Base-by-base conservation (phyloP, 2,888 invertebrate genomes). In the Colletes collaris region DNA sequence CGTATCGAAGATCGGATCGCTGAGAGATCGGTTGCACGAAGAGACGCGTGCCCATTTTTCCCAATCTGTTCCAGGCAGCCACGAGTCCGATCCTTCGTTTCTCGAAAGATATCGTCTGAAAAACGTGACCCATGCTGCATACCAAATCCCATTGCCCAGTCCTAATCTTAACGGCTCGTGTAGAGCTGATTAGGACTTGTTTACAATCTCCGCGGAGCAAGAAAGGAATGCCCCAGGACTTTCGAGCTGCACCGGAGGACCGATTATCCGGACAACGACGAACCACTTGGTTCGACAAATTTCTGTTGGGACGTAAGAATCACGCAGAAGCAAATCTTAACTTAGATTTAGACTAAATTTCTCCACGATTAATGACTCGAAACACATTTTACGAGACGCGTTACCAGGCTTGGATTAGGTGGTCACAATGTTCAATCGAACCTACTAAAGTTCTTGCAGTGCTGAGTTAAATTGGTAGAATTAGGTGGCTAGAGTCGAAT, bases 81-180 rank as follows among this genome's bases (percentile, higher is more conserved):
- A 40, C 56, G 62, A 60, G 60, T 56, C 59, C 53, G 62, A 75
- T 75, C 67, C 73, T 80, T 70, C 76, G 69, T 53, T 86, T 84
- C 86, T 80, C 56, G 77, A 84, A 83, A 85, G 81, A 81, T 66
- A 59, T 75, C 81, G 77, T 68, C 74, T 79, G 76, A 75, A 81
- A 78, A 85, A 81, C 75, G 81, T 79, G 81, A 82, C 82, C 79
- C 86, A 73, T 76, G 76, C 73, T 72, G 86, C 84, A 84, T 84
- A 83, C 82, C 63, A 80, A 81, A 72, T 81, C 81, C 81, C 80
- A 65, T 70, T 66, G 62, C 55, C 68, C 76, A 55, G 60, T 72
- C 77, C 89, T 90, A 91, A 91, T 90, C 90, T 90, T 90, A 91
- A 90, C 88, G 89, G 87, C 87, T 87, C 88, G 88, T 90, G 90